Evolutionary conservation across 2,888 invertebrate genomes (phyloP), one percentile per base, ranked within the genome.

Genomic region (Pterostichus madidus): DNA sequence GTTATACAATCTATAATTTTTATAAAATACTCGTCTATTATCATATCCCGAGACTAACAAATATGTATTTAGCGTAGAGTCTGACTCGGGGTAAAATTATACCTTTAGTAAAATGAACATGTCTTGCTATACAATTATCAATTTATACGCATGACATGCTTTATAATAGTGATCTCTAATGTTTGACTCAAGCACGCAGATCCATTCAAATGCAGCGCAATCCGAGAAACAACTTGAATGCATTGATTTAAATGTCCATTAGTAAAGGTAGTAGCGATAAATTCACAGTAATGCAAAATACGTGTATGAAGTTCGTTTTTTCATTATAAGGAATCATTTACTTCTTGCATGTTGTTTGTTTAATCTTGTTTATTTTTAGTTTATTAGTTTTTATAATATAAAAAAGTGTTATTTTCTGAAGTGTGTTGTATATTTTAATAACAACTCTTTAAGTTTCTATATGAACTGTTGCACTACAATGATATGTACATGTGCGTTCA

Each of bases 111-210:
- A 11, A 68, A 39, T 35, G 15, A 13, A 68, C 35, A 68, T 39
- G 13, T 17, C 56, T 10, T 31, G 44, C 44, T 71, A 35, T 76
- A 53, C 56, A 76, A 76, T 76, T 76, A 76, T 39, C 56, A 56
- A 76, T 76, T 76, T 56, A 56, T 53, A 76, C 76, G 76, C 76
- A 76, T 76, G 76, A 76, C 76, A 56, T 17, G 76, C 53, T 15
- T 76, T 76, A 56, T 56, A 56, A 56, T 56, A 68, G 64, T 64
- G 64, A 35, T 68, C 35, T 68, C 68, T 8, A 68, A 39, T 49
- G 49, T n/a, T 11, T n/a, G n/a, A 2, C 13, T 49, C 4, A 8
- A 39, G 49, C 49, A 49, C 49, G 49, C 49, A 49, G 49, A 49
- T 49, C 49, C n/a, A 49, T 49, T 49, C 49, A 49, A 49, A 49